A percentile compares a stretch with the other conserved stretches of the same genome.
Evolutionary conservation across 1,140 invertebrate species (phyloP).

Genomic region (Lethocerus indicus): DNA sequence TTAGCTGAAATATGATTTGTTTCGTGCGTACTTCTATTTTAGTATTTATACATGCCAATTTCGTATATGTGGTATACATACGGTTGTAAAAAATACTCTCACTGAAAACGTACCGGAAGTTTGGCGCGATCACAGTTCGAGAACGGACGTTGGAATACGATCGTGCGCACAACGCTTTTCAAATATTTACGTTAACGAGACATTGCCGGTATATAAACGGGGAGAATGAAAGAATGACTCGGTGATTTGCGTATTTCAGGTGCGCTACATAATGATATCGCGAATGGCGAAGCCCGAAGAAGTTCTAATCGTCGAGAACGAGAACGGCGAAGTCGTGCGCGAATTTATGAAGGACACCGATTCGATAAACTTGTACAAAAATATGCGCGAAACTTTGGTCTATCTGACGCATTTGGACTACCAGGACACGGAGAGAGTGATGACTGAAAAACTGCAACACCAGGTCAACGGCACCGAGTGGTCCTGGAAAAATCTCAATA

Average conservation of each 20-base stretch:
- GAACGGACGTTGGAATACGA: too few species aligned
- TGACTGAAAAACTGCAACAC: slow-evolving; percentile 97
- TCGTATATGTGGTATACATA: too few species aligned
- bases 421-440: slow-evolving; percentile 92
- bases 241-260: slow-evolving; percentile 25
- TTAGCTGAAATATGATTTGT: too few species aligned
- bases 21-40: too few species aligned
- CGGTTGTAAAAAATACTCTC: too few species aligned
- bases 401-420: slow-evolving; percentile 98
- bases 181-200: too few species aligned
- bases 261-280: slow-evolving; percentile 97
- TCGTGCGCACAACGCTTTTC: too few species aligned
- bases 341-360: slow-evolving; percentile 99
- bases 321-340: slow-evolving; percentile 97
- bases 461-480: slow-evolving; percentile 98
- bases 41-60: too few species aligned
- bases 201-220: too few species aligned
- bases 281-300: slow-evolving; percentile 99
- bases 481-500: slow-evolving; percentile 99
- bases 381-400: slow-evolving; percentile 97
- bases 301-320: slow-evolving; percentile 99
- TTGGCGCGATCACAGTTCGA: too few species aligned
- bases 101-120: too few species aligned
- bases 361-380: slow-evolving; percentile 98
- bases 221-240: too few species aligned